These are phyloP conservation scores for Oenanthe melanoleuca DNA, from an alignment of 2,113 vertebrate species.

Conservation along the genomic window DNA sequence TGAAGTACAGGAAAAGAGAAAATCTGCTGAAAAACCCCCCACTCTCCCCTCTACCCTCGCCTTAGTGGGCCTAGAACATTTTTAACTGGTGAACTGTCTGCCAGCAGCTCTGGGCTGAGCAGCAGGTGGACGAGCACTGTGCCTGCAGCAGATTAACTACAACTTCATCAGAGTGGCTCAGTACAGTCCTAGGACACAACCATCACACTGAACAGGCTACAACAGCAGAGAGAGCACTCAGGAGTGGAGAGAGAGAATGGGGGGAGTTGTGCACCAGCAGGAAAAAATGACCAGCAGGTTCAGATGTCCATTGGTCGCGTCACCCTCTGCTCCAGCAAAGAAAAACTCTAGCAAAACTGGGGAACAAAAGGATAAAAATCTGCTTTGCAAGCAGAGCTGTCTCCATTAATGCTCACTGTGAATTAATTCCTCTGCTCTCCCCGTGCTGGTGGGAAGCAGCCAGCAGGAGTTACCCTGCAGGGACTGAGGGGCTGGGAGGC, in stretches of 20 bases:
- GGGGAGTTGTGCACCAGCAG: conserved; percentile 52
- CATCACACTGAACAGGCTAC: conserved; percentile 79
- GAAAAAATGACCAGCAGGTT: not conserved
- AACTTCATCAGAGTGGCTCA: conserved; percentile 12
- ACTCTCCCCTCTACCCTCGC: not conserved
- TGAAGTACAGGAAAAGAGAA: not conserved
- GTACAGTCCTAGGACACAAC: conserved; percentile 68
- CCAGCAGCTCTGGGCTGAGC: not conserved
- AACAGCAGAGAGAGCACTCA: conserved; percentile 66
- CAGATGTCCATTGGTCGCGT: not conserved
- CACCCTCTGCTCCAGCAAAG: not conserved
- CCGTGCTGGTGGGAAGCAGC: not conserved
- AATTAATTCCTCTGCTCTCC: not conserved
- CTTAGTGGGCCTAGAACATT: not conserved
- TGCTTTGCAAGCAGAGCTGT: not conserved
- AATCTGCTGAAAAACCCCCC: not conserved
- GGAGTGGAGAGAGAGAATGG: not conserved
- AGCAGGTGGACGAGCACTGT: not conserved
- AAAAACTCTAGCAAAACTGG: not conserved
- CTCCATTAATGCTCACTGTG: not conserved
- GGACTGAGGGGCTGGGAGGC: not conserved
- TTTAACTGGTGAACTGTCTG: not conserved
- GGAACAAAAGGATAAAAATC: rapidly evolving
- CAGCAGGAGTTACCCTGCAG: not conserved
- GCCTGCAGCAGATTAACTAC: conserved; percentile 11